A percentile compares a stretch with the other conserved stretches of the same genome.
These are phyloP conservation scores for Oncorhynchus mykiss DNA, from an alignment of 2,113 vertebrate genomes.

Conservation along the genomic window DNA sequence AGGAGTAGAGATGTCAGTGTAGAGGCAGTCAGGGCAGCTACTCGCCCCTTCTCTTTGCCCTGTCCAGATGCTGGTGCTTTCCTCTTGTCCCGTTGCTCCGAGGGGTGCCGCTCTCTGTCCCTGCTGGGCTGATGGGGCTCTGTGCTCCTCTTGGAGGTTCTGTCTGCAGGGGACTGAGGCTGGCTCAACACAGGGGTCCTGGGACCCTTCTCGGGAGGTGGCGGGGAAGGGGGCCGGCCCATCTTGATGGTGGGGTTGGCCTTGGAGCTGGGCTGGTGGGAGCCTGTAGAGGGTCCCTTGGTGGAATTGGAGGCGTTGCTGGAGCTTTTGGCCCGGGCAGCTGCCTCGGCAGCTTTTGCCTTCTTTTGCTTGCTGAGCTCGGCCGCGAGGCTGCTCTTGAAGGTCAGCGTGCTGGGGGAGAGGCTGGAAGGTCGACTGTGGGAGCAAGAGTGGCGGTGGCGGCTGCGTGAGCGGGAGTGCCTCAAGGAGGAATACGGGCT, in stretches of 20 bases:
- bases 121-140: slow-evolving; percentile 57
- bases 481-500: slow-evolving; percentile 87
- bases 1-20: slow-evolving; percentile 78
- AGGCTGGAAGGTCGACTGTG: slow-evolving; percentile 94
- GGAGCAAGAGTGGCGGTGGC: slow-evolving; percentile 88
- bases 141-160: slow-evolving; percentile 50
- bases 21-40: slow-evolving; percentile 65
- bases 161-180: slow-evolving; percentile 68
- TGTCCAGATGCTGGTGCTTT: slow-evolving; percentile 71
- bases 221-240: too few species aligned
- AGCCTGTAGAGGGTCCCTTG: slow-evolving; percentile 71
- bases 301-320: slow-evolving; percentile 88
- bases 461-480: slow-evolving; percentile 89
- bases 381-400: slow-evolving; percentile 93
- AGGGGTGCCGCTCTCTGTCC: slow-evolving; percentile 67
- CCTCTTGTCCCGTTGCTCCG: slow-evolving; percentile 80
- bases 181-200: slow-evolving; percentile 55
- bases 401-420: slow-evolving; percentile 91
- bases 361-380: slow-evolving; percentile 98
- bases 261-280: slow-evolving; percentile 68
- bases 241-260: slow-evolving; percentile 78
- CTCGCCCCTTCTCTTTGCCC: slow-evolving; percentile 84
- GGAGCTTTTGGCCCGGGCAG: slow-evolving; percentile 83
- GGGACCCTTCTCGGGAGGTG: slow-evolving; percentile 54
- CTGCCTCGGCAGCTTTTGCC: slow-evolving; percentile 90